These are phyloP conservation scores for Aurelia sp. DNA, from an alignment of 30 jellyfish, hydroid and myxozoan genomes.

Conservation along the genomic window DNA sequence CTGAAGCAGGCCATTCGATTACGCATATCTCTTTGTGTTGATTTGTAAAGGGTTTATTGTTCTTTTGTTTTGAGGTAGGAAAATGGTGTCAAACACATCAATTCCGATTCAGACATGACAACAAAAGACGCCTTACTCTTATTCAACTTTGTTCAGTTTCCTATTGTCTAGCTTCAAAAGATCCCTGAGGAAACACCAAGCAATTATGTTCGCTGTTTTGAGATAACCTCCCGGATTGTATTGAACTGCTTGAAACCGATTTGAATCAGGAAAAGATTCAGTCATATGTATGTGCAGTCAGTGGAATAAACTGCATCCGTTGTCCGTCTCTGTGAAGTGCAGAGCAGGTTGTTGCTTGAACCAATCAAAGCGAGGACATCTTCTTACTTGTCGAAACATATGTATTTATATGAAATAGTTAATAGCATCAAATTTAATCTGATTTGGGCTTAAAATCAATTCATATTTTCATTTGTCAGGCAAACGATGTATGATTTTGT, in stretches of 20 bases:
- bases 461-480: conserved; percentile 37
- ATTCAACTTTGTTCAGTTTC: conserved; percentile 17
- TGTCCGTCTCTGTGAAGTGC: no score
- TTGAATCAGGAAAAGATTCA: no score
- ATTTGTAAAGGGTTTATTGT: no score
- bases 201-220: conserved; percentile 64
- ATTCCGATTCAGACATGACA: conserved; percentile 49
- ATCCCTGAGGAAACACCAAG: conserved; percentile 62
- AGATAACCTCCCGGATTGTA: conserved; percentile 16
- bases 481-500: conserved; percentile 88
- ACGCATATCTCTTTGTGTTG: conserved; percentile 3
- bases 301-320: no score
- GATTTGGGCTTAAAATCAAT: conserved; percentile 20
- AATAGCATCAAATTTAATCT: conserved; percentile 60
- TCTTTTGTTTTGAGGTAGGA: neutral
- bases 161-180: conserved; percentile 61
- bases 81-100: conserved; percentile 44
- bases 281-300: no score
- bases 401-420: conserved; percentile 31
- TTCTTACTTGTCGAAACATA: conserved; percentile 1
- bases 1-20: conserved; percentile 12
- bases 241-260: no score
- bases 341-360: no score
- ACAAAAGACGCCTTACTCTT: conserved; percentile 62
- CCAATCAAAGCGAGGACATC: neutral